Percentiles rank a stretch among this genome's conserved stretches.
phyloP scores from a whole-genome alignment of 2,888 invertebrate genomes.

The Leptinotarsa peninsularis region DNA sequence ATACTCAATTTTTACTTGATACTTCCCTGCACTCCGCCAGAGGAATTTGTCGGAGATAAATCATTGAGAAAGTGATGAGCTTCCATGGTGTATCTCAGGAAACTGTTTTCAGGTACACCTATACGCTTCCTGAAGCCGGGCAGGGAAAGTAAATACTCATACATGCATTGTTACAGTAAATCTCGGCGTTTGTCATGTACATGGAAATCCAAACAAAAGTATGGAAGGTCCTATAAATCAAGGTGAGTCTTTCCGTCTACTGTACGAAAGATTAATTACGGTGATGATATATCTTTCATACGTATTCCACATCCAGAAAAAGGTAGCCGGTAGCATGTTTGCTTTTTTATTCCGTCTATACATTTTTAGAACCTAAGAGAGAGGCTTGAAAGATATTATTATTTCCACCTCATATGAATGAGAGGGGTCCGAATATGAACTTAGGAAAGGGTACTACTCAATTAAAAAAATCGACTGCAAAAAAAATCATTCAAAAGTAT shows the following conservation, averaged over 20 bases:
- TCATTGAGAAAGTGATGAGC: slow-evolving; percentile 13
- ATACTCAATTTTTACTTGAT: no score
- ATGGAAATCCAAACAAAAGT: slow-evolving; percentile 56
- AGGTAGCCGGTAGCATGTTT: slow-evolving; percentile 26
- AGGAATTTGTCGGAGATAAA: background rate
- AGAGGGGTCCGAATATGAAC: no score
- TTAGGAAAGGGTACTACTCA: no score
- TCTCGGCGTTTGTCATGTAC: slow-evolving; percentile 54
- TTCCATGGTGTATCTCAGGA: slow-evolving; percentile 21
- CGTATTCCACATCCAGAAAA: slow-evolving; percentile 21
- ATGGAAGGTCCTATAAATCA: slow-evolving; percentile 52
- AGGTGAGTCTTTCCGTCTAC: slow-evolving; percentile 48
- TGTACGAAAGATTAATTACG: slow-evolving; percentile 36
- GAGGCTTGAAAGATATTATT: background rate
- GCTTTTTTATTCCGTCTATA: slow-evolving; percentile 21
- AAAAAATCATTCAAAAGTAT: no score
- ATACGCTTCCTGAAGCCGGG: slow-evolving; percentile 26
- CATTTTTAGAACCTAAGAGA: background rate
- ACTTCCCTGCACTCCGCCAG: no score
- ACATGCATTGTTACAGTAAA: slow-evolving; percentile 48
- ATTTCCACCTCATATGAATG: no score
- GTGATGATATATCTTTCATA: slow-evolving; percentile 35
- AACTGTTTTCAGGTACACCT: slow-evolving; percentile 25
- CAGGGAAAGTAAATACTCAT: slow-evolving; percentile 27
- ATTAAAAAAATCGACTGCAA: no score